Evolutionary conservation across 2,797 vertebrate genomes (phyloP).

Genomic region (Bryconaethiops microstoma): DNA sequence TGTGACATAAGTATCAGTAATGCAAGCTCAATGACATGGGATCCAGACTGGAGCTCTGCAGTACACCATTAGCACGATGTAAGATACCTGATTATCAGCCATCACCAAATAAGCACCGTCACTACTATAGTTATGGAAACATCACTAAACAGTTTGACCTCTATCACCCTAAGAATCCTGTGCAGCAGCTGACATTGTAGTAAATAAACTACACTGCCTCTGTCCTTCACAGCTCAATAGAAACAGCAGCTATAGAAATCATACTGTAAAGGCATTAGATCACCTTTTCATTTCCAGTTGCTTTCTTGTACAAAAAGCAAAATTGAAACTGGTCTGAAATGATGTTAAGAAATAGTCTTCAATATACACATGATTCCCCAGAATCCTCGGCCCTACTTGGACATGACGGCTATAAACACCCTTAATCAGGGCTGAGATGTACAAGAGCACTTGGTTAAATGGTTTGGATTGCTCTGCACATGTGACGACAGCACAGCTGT

Average conservation of each 20-base stretch:
- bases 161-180: background rate
- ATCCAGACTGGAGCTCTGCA: background rate
- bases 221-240: background rate
- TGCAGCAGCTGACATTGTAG: background rate
- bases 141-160: background rate
- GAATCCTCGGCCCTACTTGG: background rate
- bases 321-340: background rate
- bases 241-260: background rate
- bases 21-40: constrained; percentile 14
- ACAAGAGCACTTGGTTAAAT: background rate
- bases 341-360: background rate
- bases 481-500: constrained; percentile 49
- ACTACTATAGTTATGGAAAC: background rate
- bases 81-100: background rate
- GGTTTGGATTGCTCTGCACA: constrained; percentile 23
- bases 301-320: too few species aligned
- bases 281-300: too few species aligned
- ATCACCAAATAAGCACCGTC: background rate
- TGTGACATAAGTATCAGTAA: constrained; percentile 26
- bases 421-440: background rate
- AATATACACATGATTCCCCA: background rate
- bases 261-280: background rate
- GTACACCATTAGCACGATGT: background rate
- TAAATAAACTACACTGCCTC: background rate
- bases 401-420: background rate